Percentiles rank a stretch among this genome's conserved stretches.
phyloP scores from a whole-genome alignment of 2,888 invertebrate species.

The Aricia artaxerxes region DNA sequence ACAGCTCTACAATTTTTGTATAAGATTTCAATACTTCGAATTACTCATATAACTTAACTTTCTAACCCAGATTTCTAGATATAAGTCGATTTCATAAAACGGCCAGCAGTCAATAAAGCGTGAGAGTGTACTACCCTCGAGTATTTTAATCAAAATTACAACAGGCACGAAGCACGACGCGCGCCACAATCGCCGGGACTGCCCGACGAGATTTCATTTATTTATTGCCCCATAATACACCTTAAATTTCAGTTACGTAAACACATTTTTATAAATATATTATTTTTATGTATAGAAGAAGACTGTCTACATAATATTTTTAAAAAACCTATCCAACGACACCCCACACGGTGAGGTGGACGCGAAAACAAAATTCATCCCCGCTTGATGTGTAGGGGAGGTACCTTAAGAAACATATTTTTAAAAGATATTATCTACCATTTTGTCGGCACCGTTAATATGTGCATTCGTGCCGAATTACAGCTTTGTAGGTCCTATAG shows the following conservation, averaged over 20 bases:
- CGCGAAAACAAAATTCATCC: too few relatives aligned
- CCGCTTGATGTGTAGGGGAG: too few relatives aligned
- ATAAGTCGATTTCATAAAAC: conserved; percentile 29
- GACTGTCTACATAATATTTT: too few relatives aligned
- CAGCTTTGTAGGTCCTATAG: too few relatives aligned
- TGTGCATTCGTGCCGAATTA: too few relatives aligned
- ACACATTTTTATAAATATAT: not conserved
- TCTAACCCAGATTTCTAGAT: conserved; percentile 23
- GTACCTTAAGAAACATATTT: too few relatives aligned
- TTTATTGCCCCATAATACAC: conserved; percentile 54
- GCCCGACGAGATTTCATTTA: conserved; percentile 51
- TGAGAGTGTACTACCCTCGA: conserved; percentile 71
- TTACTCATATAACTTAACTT: conserved; percentile 5
- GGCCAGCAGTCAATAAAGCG: conserved; percentile 49
- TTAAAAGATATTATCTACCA: too few relatives aligned
- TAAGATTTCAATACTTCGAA: not conserved
- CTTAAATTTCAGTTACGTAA: not conserved
- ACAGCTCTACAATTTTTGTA: not conserved
- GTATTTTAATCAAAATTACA: conserved; percentile 67
- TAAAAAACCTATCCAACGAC: too few relatives aligned
- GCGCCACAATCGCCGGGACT: conserved; percentile 55
- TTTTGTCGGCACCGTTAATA: too few relatives aligned
- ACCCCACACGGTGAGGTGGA: too few relatives aligned
- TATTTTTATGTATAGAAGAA: not conserved
- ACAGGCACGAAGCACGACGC: conserved; percentile 69